Evolutionary conservation across 2,113 vertebrate species (phyloP).

Genomic region (Lasiurus cinereus): DNA sequence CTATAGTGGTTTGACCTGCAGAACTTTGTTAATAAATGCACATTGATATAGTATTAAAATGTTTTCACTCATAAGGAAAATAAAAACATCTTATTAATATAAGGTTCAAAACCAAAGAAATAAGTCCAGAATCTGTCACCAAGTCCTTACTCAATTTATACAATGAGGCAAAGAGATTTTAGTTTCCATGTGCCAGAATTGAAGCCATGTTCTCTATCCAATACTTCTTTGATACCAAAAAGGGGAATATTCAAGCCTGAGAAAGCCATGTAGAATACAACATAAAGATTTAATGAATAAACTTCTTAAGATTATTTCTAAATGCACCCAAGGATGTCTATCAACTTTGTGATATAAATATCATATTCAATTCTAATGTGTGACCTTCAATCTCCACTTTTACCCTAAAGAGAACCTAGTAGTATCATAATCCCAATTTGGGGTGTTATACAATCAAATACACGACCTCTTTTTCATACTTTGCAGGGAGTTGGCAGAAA

Average conservation of each 20-base stretch:
- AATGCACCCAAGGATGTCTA: neutral
- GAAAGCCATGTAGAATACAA: neutral
- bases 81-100: slow-evolving; percentile 13
- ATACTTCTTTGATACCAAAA: slow-evolving; percentile 11
- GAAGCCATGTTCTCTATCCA: neutral
- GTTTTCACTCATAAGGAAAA: slow-evolving; percentile 41
- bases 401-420: neutral
- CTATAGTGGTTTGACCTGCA: slow-evolving; percentile 22
- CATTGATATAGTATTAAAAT: slow-evolving; percentile 22
- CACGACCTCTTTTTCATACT: slow-evolving; percentile 35
- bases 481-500: neutral
- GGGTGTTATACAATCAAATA: slow-evolving; percentile 26
- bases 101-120: slow-evolving; percentile 51
- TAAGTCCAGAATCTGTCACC: slow-evolving; percentile 36
- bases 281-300: slow-evolving; percentile 45
- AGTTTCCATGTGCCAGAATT: neutral
- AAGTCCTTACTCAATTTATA: slow-evolving; percentile 45
- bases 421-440: neutral
- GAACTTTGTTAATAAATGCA: slow-evolving; percentile 49
- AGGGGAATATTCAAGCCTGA: neutral
- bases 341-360: neutral
- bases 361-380: slow-evolving; percentile 26
- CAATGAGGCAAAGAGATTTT: neutral
- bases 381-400: slow-evolving; percentile 37
- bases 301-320: slow-evolving; percentile 51